Conservation (phyloP, 2,113 vertebrate species). For the Hystrix cristata region DNA sequence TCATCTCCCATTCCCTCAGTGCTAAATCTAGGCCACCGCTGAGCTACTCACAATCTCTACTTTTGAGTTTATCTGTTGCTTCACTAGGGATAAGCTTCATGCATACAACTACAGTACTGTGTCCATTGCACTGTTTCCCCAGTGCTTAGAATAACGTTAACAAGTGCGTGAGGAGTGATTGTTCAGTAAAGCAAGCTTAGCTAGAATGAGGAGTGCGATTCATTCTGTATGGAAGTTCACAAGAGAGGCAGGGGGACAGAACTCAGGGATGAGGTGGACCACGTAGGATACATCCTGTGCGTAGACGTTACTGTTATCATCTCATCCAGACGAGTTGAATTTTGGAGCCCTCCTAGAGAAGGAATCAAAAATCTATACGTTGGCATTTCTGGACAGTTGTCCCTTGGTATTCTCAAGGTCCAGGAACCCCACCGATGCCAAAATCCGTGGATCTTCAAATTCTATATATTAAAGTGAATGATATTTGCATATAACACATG, state of each 20-base stretch:
- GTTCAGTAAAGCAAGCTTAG: not conserved
- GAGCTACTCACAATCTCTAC: not conserved
- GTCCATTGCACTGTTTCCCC: not conserved
- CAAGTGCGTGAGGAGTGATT: not conserved
- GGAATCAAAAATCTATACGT: not conserved
- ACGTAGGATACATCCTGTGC: not conserved
- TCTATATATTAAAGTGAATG: not conserved
- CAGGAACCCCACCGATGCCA: not conserved
- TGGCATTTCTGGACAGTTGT: not conserved
- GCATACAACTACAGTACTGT: not conserved
- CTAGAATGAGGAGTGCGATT: not conserved
- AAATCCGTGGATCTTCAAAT: not conserved
- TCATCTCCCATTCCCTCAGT: not conserved
- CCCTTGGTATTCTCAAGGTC: not conserved
- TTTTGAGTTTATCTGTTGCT: not conserved
- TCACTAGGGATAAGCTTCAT: not conserved
- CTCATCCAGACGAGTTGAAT: not conserved
- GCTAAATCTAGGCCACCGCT: not conserved
- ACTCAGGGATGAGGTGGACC: not conserved
- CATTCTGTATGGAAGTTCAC: not conserved
- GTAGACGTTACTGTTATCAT: not conserved
- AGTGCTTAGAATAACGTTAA: not conserved
- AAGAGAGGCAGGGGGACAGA: not conserved
- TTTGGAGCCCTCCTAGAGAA: not conserved
- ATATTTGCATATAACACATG: too few species aligned